These are phyloP conservation scores for Poicephalus meyeri DNA, from an alignment of 2,113 vertebrate genomes.

Conservation along the genomic window DNA sequence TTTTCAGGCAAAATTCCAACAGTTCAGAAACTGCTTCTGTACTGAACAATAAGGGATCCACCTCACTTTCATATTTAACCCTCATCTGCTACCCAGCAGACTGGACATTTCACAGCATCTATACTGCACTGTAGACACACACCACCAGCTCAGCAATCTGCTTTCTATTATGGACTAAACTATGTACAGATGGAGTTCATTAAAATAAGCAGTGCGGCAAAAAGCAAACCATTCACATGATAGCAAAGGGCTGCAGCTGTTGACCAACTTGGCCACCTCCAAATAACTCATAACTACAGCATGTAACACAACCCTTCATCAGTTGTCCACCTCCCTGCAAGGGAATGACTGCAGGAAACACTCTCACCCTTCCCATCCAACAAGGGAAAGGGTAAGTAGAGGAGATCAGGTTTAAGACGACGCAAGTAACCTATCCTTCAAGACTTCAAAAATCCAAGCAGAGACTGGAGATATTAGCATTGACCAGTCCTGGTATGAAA, in stretches of 20 bases:
- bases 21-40: background rate
- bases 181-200: conserved; percentile 5
- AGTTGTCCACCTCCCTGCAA: background rate
- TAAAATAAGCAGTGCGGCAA: conserved; percentile 32
- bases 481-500: background rate
- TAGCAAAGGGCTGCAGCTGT: conserved; percentile 49
- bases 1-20: background rate
- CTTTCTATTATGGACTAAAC: background rate
- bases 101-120: background rate
- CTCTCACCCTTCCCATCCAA: background rate
- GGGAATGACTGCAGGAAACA: background rate
- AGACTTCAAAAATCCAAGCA: background rate
- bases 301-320: background rate
- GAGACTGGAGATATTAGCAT: rapidly evolving
- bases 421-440: background rate
- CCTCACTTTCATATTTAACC: background rate
- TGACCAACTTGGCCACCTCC: background rate
- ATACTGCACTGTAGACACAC: background rate
- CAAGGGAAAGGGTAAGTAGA: background rate
- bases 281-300: conserved; percentile 29
- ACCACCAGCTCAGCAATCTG: background rate
- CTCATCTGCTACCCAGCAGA: background rate
- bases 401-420: background rate
- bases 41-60: background rate
- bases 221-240: background rate